Evolutionary conservation across 2,797 vertebrate genomes (phyloP), one percentile per base, ranked within the genome.

Genomic region (Sciurus carolinensis): DNA sequence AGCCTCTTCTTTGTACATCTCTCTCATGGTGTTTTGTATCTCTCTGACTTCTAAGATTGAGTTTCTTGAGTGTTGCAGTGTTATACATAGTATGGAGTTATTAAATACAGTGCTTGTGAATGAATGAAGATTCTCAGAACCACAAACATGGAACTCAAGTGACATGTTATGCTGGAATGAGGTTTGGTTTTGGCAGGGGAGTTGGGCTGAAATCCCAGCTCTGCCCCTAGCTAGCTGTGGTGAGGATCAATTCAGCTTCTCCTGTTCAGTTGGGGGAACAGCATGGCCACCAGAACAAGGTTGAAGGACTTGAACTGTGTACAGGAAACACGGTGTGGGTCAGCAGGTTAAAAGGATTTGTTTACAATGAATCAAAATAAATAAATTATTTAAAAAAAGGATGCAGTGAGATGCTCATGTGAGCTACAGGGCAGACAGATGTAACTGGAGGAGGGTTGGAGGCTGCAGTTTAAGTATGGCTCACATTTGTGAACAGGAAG

Each of bases 301-400:
- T 33, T 33, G 81, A 88, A 66, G 18, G 52, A 50, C 39, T 93
- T 79, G 52, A 82, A 39, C 13, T 81, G 50, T 86, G 84, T 91
- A 13, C 1, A 36, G 67, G 64, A 67, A 44, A 44, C 0, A 2
- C 9, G 20, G 0, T 50, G 7, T 62, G 24, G 24, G 44, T 7
- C 4, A 44, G 15, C 52, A 22, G n/a, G 26, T 57, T 59, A 22
- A 11, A 86, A 93, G 5, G 44, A 28, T 76, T 39, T 39, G 39
- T 39, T 39, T 39, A 39, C 39, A 39, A 39, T 39, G 39, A 39
- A 39, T 39, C 39, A 39, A 39, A 39, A 39, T 5, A 39, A 39
- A 39, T 39, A 39, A 39, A 39, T 3, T 39, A 39, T 39, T 39
- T 39, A 3, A 39, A 39, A 39, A 39, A 39, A 39, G 5, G 44